Evolutionary conservation across 2,113 vertebrate species (phyloP), one percentile per base, ranked within the genome.

Genomic region (Cheirogaleus medius): DNA sequence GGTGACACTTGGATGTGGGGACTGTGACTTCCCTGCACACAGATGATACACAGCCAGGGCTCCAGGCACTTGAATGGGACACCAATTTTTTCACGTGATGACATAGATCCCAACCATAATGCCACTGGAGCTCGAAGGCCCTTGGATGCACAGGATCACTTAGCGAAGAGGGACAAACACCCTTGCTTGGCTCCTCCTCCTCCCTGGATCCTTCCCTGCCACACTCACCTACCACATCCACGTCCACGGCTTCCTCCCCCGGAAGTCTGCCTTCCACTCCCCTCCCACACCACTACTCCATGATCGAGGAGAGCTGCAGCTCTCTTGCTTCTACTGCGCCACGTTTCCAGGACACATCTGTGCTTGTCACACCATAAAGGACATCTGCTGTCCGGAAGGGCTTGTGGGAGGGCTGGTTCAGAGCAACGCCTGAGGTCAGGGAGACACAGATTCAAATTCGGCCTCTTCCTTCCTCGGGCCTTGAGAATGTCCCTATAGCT

Each of bases 201-300:
- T 21, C 17, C 76, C 23, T 73, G 20, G 8, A 12, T 73, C 69
- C 44, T 77, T 49, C 74, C 44, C 44, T 77, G 44, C 25, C 74
- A 25, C 8, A 4, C 69, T 21, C n/a, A 39, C 10, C n/a, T 13
- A 39, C 69, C 37, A 42, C 1, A n/a, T n/a, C n/a, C n/a, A n/a
- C n/a, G 39, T 21, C 69, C 21, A 73, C 21, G 13, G 71, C 39
- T 44, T 74, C 39, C 44, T n/a, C n/a, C 39, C 71, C 69, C 23
- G 1, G 52, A 12, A 54, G 25, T 78, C 18, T 6, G 0, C 2
- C 2, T 6, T 32, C 42, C 27, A 3, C 42, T 37, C 21, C 39
- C 42, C 27, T 76, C 14, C 64, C 32, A 17, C 32, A 17, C 32
- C 6, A 6, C 6, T 5, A 66, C 27, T 66, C 63, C 17, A n/a